Evolutionary conservation across 2,113 vertebrate genomes (phyloP).

Genomic region (Pycnonotus jocosus): DNA sequence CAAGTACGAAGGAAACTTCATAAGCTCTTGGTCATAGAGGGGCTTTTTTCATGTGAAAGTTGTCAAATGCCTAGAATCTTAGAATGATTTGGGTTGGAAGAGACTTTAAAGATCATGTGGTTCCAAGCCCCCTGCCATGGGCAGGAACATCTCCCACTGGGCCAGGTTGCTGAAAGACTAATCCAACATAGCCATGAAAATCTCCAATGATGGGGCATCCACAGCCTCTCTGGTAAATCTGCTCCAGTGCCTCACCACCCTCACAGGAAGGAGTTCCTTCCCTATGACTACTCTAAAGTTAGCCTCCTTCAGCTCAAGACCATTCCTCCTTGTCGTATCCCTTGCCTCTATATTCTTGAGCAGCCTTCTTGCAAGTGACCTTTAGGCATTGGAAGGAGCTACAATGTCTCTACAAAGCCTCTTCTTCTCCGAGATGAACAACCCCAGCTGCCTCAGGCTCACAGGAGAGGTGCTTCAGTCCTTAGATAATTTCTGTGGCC

Average conservation of each 20-base stretch:
- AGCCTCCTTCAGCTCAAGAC: background rate
- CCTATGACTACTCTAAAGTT: background rate
- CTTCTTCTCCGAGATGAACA: background rate
- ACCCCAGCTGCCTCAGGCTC: background rate
- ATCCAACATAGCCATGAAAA: background rate
- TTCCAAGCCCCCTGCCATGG: background rate
- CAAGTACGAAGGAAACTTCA: background rate
- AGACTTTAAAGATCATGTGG: accelerated
- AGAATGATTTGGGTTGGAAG: background rate
- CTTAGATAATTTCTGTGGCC: background rate
- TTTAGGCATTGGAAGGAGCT: background rate
- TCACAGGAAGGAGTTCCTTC: background rate
- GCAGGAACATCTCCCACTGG: background rate
- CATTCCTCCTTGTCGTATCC: background rate
- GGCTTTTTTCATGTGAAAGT: background rate
- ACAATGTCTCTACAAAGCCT: background rate
- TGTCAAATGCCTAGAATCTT: background rate
- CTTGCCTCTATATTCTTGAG: background rate
- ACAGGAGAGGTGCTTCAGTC: background rate
- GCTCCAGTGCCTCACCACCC: background rate
- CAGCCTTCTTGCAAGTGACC: background rate
- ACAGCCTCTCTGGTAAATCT: background rate
- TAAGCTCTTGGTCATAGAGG: background rate
- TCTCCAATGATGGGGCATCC: background rate
- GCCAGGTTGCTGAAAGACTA: background rate